phyloP scores from a whole-genome alignment of 2,888 invertebrate genomes.

The Meliscaeva auricollis region DNA sequence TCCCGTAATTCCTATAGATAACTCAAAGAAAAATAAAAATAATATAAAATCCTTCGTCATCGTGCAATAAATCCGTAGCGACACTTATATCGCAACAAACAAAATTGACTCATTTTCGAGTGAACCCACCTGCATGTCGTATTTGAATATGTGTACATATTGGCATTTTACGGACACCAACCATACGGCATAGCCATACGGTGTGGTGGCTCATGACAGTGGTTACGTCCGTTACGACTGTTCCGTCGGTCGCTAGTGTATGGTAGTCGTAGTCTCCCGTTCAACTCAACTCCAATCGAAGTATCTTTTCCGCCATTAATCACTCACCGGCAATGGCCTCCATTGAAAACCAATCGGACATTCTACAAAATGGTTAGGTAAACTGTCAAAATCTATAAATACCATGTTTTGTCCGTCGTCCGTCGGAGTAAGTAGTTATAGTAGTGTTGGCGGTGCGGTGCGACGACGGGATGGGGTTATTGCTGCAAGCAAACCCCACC shows the following conservation, averaged over 20 bases:
- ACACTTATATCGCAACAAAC: conserved; percentile 48
- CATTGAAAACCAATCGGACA: conserved; percentile 71
- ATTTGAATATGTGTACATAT: not conserved
- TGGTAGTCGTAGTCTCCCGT: not conserved
- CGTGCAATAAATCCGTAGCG: conserved; percentile 59
- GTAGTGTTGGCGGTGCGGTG: not conserved
- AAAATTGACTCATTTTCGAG: conserved; percentile 70
- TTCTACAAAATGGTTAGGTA: conserved; percentile 76
- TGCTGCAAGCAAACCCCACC: conserved; percentile 25
- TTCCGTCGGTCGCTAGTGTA: not conserved
- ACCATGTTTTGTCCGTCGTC: conserved; percentile 50
- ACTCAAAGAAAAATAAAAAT: conserved; percentile 26
- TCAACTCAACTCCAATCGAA: conserved; percentile 46
- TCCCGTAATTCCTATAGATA: too few relatives aligned
- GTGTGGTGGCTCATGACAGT: conserved; percentile 37
- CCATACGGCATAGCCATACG: conserved; percentile 34
- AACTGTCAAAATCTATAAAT: conserved; percentile 75
- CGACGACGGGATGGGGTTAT: not conserved
- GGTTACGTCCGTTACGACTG: conserved; percentile 35
- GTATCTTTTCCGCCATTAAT: conserved; percentile 75
- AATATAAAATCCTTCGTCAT: conserved; percentile 56
- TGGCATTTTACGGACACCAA: conserved; percentile 30
- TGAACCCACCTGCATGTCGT: conserved; percentile 66
- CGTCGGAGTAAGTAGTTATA: not conserved
- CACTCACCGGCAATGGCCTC: conserved; percentile 68